These are phyloP conservation scores for Atta texana DNA, from an alignment of 1,140 invertebrate genomes.

Conservation along the genomic window DNA sequence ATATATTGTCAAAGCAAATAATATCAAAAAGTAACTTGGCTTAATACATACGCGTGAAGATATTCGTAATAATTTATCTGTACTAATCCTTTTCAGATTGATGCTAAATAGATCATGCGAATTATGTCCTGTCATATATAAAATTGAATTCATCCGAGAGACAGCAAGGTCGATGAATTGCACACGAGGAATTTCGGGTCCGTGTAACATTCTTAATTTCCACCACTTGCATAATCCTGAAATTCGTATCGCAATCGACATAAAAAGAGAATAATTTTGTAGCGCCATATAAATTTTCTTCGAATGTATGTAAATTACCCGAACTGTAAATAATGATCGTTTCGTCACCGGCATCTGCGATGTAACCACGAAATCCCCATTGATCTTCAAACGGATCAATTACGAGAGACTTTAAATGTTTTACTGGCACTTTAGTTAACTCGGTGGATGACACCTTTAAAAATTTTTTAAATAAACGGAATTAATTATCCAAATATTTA, in stretches of 20 bases:
- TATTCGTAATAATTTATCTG: not conserved
- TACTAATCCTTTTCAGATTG: conserved; percentile 59
- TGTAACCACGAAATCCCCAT: conserved; percentile 65
- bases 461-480: not conserved
- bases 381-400: conserved; percentile 61
- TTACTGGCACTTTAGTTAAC: conserved; percentile 58
- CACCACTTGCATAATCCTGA: conserved; percentile 72
- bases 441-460: conserved; percentile 32
- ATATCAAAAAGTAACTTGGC: not conserved
- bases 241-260: conserved; percentile 7
- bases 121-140: conserved; percentile 71
- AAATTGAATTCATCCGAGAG: conserved; percentile 61
- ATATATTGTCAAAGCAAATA: not conserved
- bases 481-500: not conserved
- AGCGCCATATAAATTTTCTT: not conserved
- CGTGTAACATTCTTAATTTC: conserved; percentile 67
- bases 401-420: conserved; percentile 66
- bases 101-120: conserved; percentile 73
- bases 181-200: conserved; percentile 58
- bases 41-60: not conserved
- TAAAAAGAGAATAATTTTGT: conserved; percentile 3
- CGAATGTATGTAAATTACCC: conserved; percentile 51
- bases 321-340: conserved; percentile 71
- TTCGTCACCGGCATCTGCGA: conserved; percentile 75
- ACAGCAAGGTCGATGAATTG: conserved; percentile 72